Base-by-base conservation (phyloP, 2,888 invertebrate genomes). In the Willowsia nigromaculata region DNA sequence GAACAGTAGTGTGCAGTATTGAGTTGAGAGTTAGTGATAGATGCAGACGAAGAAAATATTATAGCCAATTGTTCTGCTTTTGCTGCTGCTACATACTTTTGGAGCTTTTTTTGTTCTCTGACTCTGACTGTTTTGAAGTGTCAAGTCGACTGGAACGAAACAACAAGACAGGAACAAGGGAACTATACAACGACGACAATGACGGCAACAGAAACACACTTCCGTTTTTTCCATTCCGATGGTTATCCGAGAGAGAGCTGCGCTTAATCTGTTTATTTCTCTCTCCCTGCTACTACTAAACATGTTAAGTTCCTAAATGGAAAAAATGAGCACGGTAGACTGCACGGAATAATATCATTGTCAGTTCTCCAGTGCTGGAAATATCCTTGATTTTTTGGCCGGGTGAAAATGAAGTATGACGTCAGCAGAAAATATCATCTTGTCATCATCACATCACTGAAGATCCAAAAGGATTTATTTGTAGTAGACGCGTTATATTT, bases 141-240 rank as follows among this genome's bases (percentile, higher is more conserved):
- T 56, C 33, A 50, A 81, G 81, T 81, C 81, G 62, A 81, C 81
- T 81, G 81, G 59, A 81, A 81, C 27, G 47, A 25, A 43, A 25
- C 37, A 81, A 59, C 47, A 53, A 53, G 65, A 78, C 50, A 78
- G 65, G 22, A 65, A 65, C 65, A 65, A 33, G 33, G 37, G 65
- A 30, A 37, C 65, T 22, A 30, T 33, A 65, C 65, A 18, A 65
- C 65, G 7, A 30, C 33, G 37, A 65, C 33, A 37, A 65, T 37
- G 37, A 65, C 30, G 65, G 33, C 37, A 65, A 65, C 65, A 65
- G 65, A 65, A 65, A 65, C 65, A 65, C n/a, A 65, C 65, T 65
- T 65, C 65, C 65, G 65, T 33, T 33, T 65, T 65, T 65, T 65
- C 65, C 65, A 37, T 65, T 65, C 33, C 33, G 37, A 65, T 65